These are phyloP conservation scores for Eueides isabella DNA, from an alignment of 1,140 invertebrate species.

Conservation along the genomic window DNA sequence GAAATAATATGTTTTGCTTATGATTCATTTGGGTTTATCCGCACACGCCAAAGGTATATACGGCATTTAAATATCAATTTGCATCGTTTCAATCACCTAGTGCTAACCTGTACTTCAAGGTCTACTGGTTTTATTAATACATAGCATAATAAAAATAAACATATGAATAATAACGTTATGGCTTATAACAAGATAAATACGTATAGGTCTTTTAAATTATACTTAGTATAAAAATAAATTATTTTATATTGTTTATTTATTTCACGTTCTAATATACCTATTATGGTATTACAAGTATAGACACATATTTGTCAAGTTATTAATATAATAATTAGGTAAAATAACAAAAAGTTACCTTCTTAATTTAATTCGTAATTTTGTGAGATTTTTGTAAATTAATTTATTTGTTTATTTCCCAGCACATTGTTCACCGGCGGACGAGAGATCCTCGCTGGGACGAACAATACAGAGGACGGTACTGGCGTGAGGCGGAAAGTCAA, in stretches of 20 bases:
- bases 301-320: too few species aligned
- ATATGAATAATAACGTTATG: slow-evolving; percentile 2
- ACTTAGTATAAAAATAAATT: neutral
- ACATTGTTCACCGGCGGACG: slow-evolving; percentile 65
- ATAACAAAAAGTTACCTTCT: too few species aligned
- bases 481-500: slow-evolving; percentile 56
- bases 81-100: slow-evolving; percentile 12
- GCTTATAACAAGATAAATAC: neutral
- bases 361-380: too few species aligned
- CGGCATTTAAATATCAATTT: slow-evolving; percentile 26
- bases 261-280: too few species aligned
- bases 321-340: too few species aligned
- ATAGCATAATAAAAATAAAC: slow-evolving; percentile 1
- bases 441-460: slow-evolving; percentile 65
- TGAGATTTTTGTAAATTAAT: neutral
- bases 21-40: slow-evolving; percentile 28
- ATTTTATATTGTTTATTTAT: neutral
- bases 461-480: slow-evolving; percentile 57
- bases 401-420: slow-evolving; percentile 47
- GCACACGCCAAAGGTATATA: slow-evolving; percentile 1
- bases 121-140: slow-evolving; percentile 11
- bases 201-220: neutral
- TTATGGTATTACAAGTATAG: too few species aligned
- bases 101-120: slow-evolving; percentile 25
- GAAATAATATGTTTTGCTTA: slow-evolving; percentile 3